Percentiles rank a stretch among this genome's conserved stretches.
phyloP scores from a whole-genome alignment of 1,140 invertebrate genomes.

The Pectinophora gossypiella region DNA sequence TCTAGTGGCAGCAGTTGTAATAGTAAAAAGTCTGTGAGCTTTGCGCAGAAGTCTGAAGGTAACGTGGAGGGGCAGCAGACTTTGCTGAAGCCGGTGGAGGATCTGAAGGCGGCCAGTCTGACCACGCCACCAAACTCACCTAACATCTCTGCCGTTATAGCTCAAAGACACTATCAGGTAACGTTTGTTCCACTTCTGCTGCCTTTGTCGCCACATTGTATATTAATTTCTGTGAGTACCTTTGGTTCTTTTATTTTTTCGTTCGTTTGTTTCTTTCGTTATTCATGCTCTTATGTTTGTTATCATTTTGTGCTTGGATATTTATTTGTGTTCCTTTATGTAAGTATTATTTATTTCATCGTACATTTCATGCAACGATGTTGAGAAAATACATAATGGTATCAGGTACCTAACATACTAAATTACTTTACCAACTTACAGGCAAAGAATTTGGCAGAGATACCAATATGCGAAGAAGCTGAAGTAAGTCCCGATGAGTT shows the following conservation, averaged over 20 bases:
- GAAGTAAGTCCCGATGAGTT: slow-evolving; percentile 77
- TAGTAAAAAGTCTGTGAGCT: slow-evolving; percentile 77
- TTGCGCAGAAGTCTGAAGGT: slow-evolving; percentile 63
- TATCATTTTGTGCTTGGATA: not conserved
- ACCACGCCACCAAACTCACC: slow-evolving; percentile 83
- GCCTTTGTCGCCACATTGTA: slow-evolving; percentile 40
- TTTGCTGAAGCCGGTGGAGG: slow-evolving; percentile 51
- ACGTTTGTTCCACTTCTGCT: slow-evolving; percentile 32
- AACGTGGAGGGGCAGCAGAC: slow-evolving; percentile 42
- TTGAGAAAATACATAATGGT: too few species aligned
- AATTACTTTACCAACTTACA: slow-evolving; percentile 39
- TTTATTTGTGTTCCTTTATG: too few species aligned
- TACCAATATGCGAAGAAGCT: slow-evolving; percentile 78
- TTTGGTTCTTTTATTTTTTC: slow-evolving; percentile 41
- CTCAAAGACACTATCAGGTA: slow-evolving; percentile 75
- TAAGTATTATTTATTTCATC: too few species aligned
- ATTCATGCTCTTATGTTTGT: too few species aligned
- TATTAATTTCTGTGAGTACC: slow-evolving; percentile 65
- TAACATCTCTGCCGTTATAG: slow-evolving; percentile 78
- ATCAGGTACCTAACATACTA: too few species aligned
- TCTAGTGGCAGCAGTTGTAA: slow-evolving; percentile 81
- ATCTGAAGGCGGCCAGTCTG: slow-evolving; percentile 62
- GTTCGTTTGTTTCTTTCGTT: slow-evolving; percentile 24
- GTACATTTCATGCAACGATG: too few species aligned
- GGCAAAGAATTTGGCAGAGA: slow-evolving; percentile 77